Evolutionary conservation across 2,888 invertebrate species (phyloP).

Genomic region (Mesodorylaimus sp.): DNA sequence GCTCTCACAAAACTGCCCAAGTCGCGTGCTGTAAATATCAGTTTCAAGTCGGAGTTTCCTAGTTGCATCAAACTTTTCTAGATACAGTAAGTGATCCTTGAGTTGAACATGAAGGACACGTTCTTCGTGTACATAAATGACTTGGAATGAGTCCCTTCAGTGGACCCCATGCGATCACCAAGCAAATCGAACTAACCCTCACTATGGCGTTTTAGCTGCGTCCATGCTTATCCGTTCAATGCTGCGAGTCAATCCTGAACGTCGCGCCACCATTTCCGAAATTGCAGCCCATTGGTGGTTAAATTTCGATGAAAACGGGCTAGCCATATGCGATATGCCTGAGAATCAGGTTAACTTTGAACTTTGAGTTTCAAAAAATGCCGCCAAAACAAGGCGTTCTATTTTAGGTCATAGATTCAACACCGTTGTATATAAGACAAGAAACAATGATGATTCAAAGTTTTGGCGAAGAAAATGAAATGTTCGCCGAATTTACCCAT

Average conservation of each 20-base stretch:
- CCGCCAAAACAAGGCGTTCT: too few relatives aligned
- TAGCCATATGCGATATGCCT: constrained; percentile 27
- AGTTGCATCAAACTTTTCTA: too few relatives aligned
- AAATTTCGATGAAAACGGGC: constrained; percentile 39
- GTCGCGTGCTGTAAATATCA: too few relatives aligned
- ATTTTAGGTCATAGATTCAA: constrained; percentile 25
- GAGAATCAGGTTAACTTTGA: constrained; percentile 27
- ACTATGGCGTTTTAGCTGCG: constrained; percentile 57
- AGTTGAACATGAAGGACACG: too few relatives aligned
- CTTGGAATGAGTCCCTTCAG: too few relatives aligned
- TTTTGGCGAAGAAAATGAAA: constrained; percentile 27
- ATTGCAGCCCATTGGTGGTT: constrained; percentile 96
- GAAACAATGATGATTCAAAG: constrained; percentile 29
- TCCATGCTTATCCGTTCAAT: constrained; percentile 81
- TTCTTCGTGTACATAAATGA: too few relatives aligned
- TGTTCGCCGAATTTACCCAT: constrained; percentile 30
- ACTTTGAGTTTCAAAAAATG: too few relatives aligned
- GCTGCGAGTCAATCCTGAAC: constrained; percentile 72
- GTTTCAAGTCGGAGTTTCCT: too few relatives aligned
- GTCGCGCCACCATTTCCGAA: constrained; percentile 74
- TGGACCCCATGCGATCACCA: too few relatives aligned
- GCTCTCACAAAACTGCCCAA: too few relatives aligned
- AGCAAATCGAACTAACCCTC: too few relatives aligned
- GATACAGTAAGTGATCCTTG: too few relatives aligned
- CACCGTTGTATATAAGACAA: constrained; percentile 26